phyloP scores from a whole-genome alignment of 2,888 invertebrate species.

The Nysson spinosus region DNA sequence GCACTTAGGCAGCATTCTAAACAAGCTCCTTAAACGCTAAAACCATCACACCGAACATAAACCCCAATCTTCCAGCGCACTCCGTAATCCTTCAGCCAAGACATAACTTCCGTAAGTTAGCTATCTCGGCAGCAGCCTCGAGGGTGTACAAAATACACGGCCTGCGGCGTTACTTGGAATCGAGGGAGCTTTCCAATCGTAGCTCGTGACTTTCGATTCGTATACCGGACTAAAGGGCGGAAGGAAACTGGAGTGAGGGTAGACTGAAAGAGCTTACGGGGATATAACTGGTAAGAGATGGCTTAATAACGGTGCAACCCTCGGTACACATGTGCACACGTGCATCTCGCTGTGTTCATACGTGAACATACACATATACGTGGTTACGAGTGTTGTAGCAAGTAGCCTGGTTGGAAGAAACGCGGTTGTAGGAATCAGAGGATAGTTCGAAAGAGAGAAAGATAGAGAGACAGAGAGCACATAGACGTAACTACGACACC shows the following conservation, averaged over 20 bases:
- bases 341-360: neutral
- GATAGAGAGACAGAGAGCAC: slow-evolving; percentile 42
- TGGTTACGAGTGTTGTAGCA: slow-evolving; percentile 6
- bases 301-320: slow-evolving; percentile 71
- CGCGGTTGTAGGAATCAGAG: neutral
- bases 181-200: slow-evolving; percentile 3
- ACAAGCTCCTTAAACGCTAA: neutral
- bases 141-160: slow-evolving; percentile 4
- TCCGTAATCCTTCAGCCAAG: slow-evolving; percentile 22
- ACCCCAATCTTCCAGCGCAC: slow-evolving; percentile 10
- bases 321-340: slow-evolving; percentile 46
- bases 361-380: neutral
- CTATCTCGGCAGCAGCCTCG: neutral
- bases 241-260: slow-evolving; percentile 3
- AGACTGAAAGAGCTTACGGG: slow-evolving; percentile 39
- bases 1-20: too few species aligned
- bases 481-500: slow-evolving; percentile 66
- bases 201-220: slow-evolving; percentile 27
- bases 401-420: slow-evolving; percentile 20
- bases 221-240: neutral
- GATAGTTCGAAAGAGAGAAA: slow-evolving; percentile 1
- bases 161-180: neutral
- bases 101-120: slow-evolving; percentile 22
- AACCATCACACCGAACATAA: slow-evolving; percentile 6
- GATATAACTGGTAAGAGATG: slow-evolving; percentile 73